Conservation (phyloP, 92 coral and sea anemone species). For the Palythoa heliodiscus region DNA sequence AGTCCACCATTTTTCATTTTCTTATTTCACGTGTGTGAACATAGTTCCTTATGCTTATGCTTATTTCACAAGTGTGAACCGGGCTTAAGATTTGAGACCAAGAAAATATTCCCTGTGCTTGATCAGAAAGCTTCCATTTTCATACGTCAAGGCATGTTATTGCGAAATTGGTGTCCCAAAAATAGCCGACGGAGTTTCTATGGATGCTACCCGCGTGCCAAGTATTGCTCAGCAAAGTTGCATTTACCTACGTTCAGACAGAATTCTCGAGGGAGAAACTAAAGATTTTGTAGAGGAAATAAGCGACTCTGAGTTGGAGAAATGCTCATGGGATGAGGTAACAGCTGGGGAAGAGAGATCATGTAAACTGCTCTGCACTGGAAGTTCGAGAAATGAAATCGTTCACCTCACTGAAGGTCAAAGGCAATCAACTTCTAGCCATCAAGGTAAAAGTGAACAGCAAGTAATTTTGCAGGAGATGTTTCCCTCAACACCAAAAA, state of each 20-base stretch:
- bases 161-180: conserved; percentile 52
- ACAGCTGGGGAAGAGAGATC: conserved; percentile 22
- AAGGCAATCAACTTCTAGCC: conserved; percentile 20
- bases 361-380: conserved; percentile 22
- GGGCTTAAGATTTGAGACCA: conserved; percentile 38
- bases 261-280: conserved; percentile 24
- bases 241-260: conserved; percentile 7
- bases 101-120: conserved; percentile 37
- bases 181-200: conserved; percentile 21
- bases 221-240: background rate
- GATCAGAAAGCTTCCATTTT: conserved; percentile 31
- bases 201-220: conserved; percentile 11
- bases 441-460: conserved; percentile 24
- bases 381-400: conserved; percentile 11
- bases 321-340: conserved; percentile 27
- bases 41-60: too few species aligned
- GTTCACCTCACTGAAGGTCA: conserved; percentile 18
- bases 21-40: too few species aligned
- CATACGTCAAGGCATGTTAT: conserved; percentile 56
- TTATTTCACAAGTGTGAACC: too few species aligned
- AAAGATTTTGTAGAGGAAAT: conserved; percentile 5
- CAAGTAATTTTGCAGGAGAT: conserved; percentile 23
- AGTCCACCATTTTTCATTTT: too few species aligned
- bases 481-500: conserved; percentile 19
- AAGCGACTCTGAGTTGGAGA: conserved; percentile 26